Base-by-base conservation (phyloP, 2,888 invertebrate species). In the Spialia ferax region DNA sequence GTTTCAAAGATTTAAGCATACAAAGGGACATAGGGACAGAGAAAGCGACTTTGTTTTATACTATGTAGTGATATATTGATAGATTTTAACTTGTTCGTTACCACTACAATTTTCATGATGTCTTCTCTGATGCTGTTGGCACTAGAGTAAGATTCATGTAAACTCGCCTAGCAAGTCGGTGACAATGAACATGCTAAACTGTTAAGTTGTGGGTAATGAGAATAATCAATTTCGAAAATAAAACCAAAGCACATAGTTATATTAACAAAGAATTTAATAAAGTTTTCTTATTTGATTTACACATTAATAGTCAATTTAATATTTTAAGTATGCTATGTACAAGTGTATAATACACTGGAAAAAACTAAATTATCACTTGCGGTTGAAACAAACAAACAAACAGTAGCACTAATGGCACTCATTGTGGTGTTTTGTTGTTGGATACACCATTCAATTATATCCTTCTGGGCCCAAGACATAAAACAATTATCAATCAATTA, bases 221-320 rank as follows among this genome's bases (percentile, higher is more conserved):
- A n/a, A n/a, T n/a, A n/a, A n/a, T n/a, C n/a, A n/a, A n/a, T n/a
- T 32, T 32, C 35, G 23, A 20, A 26, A 45, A 63, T 63, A 78
- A 80, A 78, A 79, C 68, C 18, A 52, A 22, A 74, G 62, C 68
- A 68, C 38, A 62, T 74, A 13, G 18, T 61, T 83, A 81, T 86
- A 86, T 84, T 87, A 91, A 91, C 91, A 91, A 91, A 89, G 88
- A 90, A 88, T 91, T 91, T 91, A 90, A 89, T 90, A 87, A 90
- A 88, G 81, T 88, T 85, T 77, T 82, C 86, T 88, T 90, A 87
- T 77, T 81, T 80, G 79, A 82, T 86, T 81, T 85, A 84, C 75
- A 76, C 70, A 73, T 78, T 84, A 79, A 79, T 81, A 83, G 76
- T 75, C 75, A 76, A 76, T 76, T 75, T 72, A 76, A 79, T 74